Evolutionary conservation across 2,797 vertebrate genomes (phyloP).

Genomic region (Epinephelus malabaricus): DNA sequence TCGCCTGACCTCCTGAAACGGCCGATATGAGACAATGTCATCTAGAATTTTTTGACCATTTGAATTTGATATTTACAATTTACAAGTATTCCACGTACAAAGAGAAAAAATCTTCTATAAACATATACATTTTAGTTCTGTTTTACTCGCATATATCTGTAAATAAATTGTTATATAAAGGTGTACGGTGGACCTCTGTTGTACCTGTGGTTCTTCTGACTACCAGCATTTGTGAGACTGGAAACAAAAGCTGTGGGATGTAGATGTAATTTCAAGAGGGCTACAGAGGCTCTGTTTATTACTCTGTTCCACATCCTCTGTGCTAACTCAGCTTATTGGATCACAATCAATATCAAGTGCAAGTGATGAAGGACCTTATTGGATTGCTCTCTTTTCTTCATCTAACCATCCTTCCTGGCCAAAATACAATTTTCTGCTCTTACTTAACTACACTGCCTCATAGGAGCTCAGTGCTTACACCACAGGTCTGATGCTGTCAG

Average conservation of each 20-base stretch:
- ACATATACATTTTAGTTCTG: neutral
- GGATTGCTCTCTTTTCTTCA: slow-evolving; percentile 33
- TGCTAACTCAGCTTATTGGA: slow-evolving; percentile 50
- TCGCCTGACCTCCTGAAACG: neutral
- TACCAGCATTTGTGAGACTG: slow-evolving; percentile 8
- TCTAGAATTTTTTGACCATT: neutral
- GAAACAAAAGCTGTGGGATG: slow-evolving; percentile 27
- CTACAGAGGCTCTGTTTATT: slow-evolving; percentile 8
- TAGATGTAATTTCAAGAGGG: slow-evolving; percentile 35
- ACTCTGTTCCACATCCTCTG: slow-evolving; percentile 24
- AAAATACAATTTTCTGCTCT: slow-evolving; percentile 21
- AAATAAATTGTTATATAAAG: slow-evolving; percentile 30
- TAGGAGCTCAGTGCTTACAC: neutral
- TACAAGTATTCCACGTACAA: neutral
- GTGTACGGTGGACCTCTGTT: neutral
- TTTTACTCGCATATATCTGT: slow-evolving; percentile 11
- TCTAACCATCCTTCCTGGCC: slow-evolving; percentile 7
- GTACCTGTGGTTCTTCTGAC: slow-evolving; percentile 12
- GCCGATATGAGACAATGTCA: neutral
- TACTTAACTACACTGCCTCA: neutral
- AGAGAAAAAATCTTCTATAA: neutral
- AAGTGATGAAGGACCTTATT: slow-evolving; percentile 49
- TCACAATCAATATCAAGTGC: slow-evolving; percentile 52
- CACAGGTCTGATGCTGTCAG: neutral
- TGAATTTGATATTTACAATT: neutral